These are phyloP conservation scores for Cacatua alba DNA, from an alignment of 2,113 vertebrate genomes.

Conservation along the genomic window DNA sequence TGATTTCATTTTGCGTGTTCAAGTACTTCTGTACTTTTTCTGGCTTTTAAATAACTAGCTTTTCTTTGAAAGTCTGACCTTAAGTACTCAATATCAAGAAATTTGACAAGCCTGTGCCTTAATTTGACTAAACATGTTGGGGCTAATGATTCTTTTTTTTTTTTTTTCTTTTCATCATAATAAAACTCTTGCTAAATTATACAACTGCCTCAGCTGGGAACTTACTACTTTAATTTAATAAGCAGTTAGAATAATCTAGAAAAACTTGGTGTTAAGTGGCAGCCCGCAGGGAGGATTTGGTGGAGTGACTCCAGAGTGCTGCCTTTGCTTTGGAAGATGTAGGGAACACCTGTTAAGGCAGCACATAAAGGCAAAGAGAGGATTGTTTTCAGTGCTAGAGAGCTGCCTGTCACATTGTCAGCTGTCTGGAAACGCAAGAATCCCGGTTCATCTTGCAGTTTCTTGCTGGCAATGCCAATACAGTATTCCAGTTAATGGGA, in stretches of 20 bases:
- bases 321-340: background rate
- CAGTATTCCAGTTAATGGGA: background rate
- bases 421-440: background rate
- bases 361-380: background rate
- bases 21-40: background rate
- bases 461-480: background rate
- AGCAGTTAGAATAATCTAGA: conserved; percentile 7
- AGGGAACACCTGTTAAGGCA: background rate
- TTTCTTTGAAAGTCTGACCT: conserved; percentile 6
- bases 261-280: background rate
- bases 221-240: conserved; percentile 18
- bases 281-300: background rate
- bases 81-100: background rate
- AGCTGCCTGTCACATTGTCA: background rate
- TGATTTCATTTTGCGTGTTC: background rate
- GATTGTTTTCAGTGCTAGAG: background rate
- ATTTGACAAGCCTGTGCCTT: conserved; percentile 17
- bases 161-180: background rate
- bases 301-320: background rate
- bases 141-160: background rate
- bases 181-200: background rate
- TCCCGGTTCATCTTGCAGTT: background rate
- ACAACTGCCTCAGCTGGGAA: background rate
- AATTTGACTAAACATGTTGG: conserved; percentile 27
- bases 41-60: background rate